Evolutionary conservation across 1,140 invertebrate species (phyloP).

Genomic region (Drosophila sturtevanti): DNA sequence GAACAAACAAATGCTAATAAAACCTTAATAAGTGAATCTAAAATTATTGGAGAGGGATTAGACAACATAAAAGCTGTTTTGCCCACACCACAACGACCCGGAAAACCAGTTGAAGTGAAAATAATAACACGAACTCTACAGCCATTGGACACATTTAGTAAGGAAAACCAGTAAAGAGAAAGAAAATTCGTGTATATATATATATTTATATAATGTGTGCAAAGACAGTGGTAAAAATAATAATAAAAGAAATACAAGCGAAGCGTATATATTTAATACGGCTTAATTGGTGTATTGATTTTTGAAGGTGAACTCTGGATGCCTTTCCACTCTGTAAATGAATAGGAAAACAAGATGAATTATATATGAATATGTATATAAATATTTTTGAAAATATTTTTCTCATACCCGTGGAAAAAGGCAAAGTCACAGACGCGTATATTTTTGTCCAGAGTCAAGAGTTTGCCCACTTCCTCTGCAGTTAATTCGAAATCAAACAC

Average conservation of each 20-base stretch:
- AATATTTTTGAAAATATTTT: background rate
- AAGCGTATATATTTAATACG: background rate
- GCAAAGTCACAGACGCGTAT: slow-evolving; percentile 87
- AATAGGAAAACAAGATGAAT: slow-evolving; percentile 76
- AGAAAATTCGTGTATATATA: background rate
- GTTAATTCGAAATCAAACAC: slow-evolving; percentile 86
- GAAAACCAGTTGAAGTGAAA: slow-evolving; percentile 73
- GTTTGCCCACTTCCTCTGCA: slow-evolving; percentile 84
- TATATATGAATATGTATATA: background rate
- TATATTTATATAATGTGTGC: background rate
- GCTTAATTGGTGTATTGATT: slow-evolving; percentile 64
- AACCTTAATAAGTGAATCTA: slow-evolving; percentile 10
- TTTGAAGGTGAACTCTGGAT: slow-evolving; percentile 86
- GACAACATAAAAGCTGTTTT: slow-evolving; percentile 14
- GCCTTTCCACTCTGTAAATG: slow-evolving; percentile 85
- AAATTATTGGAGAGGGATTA: slow-evolving; percentile 15
- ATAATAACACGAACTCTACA: slow-evolving; percentile 71
- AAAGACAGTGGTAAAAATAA: background rate
- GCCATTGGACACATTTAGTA: slow-evolving; percentile 33
- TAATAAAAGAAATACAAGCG: slow-evolving; percentile 12
- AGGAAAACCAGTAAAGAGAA: slow-evolving; percentile 36
- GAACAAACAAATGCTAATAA: slow-evolving; percentile 4
- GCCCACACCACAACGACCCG: slow-evolving; percentile 12
- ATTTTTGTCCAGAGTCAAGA: slow-evolving; percentile 86
- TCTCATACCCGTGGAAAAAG: slow-evolving; percentile 83